Percentiles rank a stretch among this genome's conserved stretches.
phyloP scores from a whole-genome alignment of 2,888 invertebrate genomes.

The Drosophila quinaria region DNA sequence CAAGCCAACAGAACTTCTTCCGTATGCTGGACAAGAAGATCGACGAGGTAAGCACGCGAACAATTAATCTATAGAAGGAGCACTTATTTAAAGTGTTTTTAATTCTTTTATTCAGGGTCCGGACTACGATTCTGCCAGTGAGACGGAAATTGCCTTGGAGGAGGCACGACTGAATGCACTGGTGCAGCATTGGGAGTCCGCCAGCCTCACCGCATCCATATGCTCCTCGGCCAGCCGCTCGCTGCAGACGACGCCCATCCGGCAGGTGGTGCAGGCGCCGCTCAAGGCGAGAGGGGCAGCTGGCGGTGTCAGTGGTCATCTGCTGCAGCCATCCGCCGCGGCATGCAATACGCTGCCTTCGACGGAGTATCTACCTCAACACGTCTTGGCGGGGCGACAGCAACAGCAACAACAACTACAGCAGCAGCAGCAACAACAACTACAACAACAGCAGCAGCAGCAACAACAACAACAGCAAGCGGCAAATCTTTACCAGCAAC shows the following conservation, averaged over 20 bases:
- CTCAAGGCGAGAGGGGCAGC: conserved; percentile 61
- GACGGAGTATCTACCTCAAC: conserved; percentile 85
- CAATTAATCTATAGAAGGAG: neutral
- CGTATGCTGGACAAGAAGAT: conserved; percentile 97
- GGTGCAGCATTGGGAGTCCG: conserved; percentile 92
- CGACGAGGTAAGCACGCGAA: conserved; percentile 89
- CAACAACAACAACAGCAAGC: conserved; percentile 50
- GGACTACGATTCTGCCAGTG: conserved; percentile 92
- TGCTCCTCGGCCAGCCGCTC: conserved; percentile 87
- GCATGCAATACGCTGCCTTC: conserved; percentile 57
- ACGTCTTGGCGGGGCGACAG: conserved; percentile 72
- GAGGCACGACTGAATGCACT: conserved; percentile 89
- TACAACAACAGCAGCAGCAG: conserved; percentile 46
- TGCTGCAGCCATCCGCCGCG: conserved; percentile 72
- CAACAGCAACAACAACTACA: too few relatives aligned
- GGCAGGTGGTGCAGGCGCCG: conserved; percentile 85
- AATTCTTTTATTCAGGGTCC: conserved; percentile 89
- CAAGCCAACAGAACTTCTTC: conserved; percentile 96
- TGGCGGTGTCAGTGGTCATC: conserved; percentile 42
- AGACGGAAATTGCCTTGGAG: conserved; percentile 90
- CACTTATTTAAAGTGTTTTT: neutral
- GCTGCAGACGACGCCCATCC: conserved; percentile 87
- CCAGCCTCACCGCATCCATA: conserved; percentile 87
- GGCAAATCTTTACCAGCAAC: conserved; percentile 63
- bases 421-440: conserved; percentile 40